Percentiles rank a stretch among this genome's conserved stretches.
phyloP scores from a whole-genome alignment of 1,140 invertebrate genomes.

The Zaprionus vittiger region DNA sequence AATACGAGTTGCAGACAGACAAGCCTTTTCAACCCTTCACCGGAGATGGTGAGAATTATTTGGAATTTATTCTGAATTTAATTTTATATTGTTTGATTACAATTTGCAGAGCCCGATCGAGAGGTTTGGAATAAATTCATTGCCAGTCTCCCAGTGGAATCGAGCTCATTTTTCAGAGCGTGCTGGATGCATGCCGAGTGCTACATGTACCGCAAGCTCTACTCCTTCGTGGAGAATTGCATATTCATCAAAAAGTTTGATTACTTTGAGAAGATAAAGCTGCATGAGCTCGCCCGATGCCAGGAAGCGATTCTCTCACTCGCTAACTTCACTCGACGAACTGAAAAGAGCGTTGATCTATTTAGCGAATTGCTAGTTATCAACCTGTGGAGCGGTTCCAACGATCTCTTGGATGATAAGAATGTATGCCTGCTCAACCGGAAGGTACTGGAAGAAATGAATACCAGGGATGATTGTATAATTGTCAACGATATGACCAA shows the following conservation, averaged over 20 bases:
- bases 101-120: slow-evolving; percentile 76
- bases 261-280: slow-evolving; percentile 91
- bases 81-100: background rate
- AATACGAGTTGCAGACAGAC: slow-evolving; percentile 96
- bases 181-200: slow-evolving; percentile 96
- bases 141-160: slow-evolving; percentile 66
- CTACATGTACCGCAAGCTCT: slow-evolving; percentile 95
- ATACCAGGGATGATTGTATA: slow-evolving; percentile 88
- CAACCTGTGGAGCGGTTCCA: slow-evolving; percentile 90
- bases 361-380: slow-evolving; percentile 87
- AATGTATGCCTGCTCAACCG: slow-evolving; percentile 42
- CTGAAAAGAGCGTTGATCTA: slow-evolving; percentile 78
- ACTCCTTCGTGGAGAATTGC: slow-evolving; percentile 91
- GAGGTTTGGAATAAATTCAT: slow-evolving; percentile 85
- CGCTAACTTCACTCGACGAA: slow-evolving; percentile 72
- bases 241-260: slow-evolving; percentile 90
- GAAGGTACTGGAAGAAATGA: slow-evolving; percentile 88
- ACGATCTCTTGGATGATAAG: slow-evolving; percentile 92
- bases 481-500: slow-evolving; percentile 88
- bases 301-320: slow-evolving; percentile 86
- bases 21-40: slow-evolving; percentile 88
- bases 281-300: slow-evolving; percentile 86
- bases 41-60: slow-evolving; percentile 71
- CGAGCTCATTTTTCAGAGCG: slow-evolving; percentile 90
- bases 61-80: background rate